Evolutionary conservation across 2,888 invertebrate species (phyloP), one percentile per base, ranked within the genome.

Genomic region (Spisula subtruncata): DNA sequence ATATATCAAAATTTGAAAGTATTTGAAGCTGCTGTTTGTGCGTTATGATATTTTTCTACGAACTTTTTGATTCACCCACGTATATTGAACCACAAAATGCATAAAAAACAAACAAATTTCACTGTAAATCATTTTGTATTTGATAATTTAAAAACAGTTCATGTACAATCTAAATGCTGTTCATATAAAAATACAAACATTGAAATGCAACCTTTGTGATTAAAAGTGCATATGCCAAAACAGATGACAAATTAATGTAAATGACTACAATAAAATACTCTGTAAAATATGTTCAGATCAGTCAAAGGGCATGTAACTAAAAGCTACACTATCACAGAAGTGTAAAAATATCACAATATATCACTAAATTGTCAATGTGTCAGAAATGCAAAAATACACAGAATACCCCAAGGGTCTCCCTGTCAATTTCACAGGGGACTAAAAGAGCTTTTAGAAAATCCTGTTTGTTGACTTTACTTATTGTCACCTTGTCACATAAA

Each of bases 161-260:
- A 66, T 66, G 60, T 66, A 66, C 25, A 66, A 6, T 66, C n/a
- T 66, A 66, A 66, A 66, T 66, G 60, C 60, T 66, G 60, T 66
- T n/a, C 60, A 25, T 25, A 66, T 25, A 66, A 60, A n/a, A n/a
- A 66, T 10, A 66, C 60, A 60, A n/a, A 60, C 18, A n/a, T 25
- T 66, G 25, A 66, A 66, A 66, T 25, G 60, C 25, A 25, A 25
- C n/a, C 25, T 8, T 25, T 12, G 18, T 60, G 10, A 66, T 25
- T 66, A n/a, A n/a, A n/a, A n/a, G n/a, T 6, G n/a, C 25, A 25
- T 66, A 0, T 66, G n/a, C 60, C 2, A 66, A 66, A 12, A 25
- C 25, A 66, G n/a, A 66, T 66, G n/a, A 66, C n/a, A 51, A 16
- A 66, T 66, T 25, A 25, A 66, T 66, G 60, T 66, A 66, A 66